These are phyloP conservation scores for Steinernema feltiae DNA, from an alignment of 1,140 invertebrate species.

Conservation along the genomic window DNA sequence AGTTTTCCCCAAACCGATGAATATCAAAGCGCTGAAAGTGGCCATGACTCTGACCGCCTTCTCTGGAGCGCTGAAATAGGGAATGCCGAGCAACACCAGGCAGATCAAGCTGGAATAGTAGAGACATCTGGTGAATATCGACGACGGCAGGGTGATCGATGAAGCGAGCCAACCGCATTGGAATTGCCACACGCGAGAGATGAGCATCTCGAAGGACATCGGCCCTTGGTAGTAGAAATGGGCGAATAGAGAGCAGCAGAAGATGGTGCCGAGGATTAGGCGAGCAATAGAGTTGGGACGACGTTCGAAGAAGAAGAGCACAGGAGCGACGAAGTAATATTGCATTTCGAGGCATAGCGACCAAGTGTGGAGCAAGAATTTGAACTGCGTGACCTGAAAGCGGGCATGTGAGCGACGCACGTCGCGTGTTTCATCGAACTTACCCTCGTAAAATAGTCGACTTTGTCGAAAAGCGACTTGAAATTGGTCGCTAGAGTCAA, in stretches of 20 bases:
- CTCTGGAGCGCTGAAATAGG: background rate
- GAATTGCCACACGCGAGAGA: slow-evolving; percentile 17
- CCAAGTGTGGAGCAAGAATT: slow-evolving; percentile 39
- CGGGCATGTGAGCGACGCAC: background rate
- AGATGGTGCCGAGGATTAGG: background rate
- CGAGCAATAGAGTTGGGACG: background rate
- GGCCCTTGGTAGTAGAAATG: slow-evolving; percentile 6
- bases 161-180: background rate
- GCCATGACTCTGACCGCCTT: background rate
- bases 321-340: slow-evolving; percentile 42
- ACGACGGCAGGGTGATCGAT: background rate
- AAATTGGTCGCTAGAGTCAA: slow-evolving; percentile 33
- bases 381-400: slow-evolving; percentile 19
- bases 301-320: slow-evolving; percentile 25
- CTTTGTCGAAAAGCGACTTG: slow-evolving; percentile 27
- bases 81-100: background rate
- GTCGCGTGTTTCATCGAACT: slow-evolving; percentile 3
- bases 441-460: slow-evolving; percentile 36
- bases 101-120: background rate
- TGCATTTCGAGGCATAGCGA: slow-evolving; percentile 45
- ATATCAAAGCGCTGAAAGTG: background rate
- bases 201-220: background rate
- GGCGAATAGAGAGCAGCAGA: slow-evolving; percentile 8
- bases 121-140: background rate
- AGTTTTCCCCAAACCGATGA: background rate